These are phyloP conservation scores for Pentamera pediparva DNA, from an alignment of 53 echinoderm and acorn worm genomes.

Conservation along the genomic window DNA sequence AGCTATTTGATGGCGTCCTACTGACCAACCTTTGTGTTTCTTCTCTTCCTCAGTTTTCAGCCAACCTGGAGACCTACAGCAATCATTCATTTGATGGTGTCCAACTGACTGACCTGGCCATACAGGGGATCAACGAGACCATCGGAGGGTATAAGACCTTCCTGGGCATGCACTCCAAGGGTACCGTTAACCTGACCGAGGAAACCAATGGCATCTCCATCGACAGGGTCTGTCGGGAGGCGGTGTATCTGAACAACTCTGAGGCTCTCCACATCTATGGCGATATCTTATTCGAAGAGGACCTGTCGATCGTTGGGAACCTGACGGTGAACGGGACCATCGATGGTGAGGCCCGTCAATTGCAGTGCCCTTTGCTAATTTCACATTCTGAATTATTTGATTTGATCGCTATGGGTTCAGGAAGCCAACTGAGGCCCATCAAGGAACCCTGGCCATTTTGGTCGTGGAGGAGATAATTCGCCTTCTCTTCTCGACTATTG, in stretches of 20 bases:
- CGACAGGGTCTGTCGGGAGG: conserved; percentile 8
- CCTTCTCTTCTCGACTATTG: too few relatives aligned
- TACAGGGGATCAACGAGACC: conserved; percentile 34
- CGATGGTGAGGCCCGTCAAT: conserved; percentile 32
- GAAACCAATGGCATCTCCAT: conserved; percentile 9
- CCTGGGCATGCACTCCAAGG: conserved; percentile 11
- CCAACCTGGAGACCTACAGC: conserved; percentile 4
- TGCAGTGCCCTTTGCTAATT: too few relatives aligned
- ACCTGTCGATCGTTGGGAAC: neutral
- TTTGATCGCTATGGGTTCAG: too few relatives aligned
- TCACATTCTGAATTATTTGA: too few relatives aligned
- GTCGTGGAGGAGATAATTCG: too few relatives aligned
- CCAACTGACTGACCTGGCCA: conserved; percentile 40
- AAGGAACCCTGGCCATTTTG: too few relatives aligned
- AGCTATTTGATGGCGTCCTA: conserved; percentile 7
- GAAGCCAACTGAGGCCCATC: too few relatives aligned
- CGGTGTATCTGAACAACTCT: neutral
- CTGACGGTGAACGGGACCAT: conserved; percentile 18
- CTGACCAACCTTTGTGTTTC: conserved; percentile 46
- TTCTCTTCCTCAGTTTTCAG: neutral
- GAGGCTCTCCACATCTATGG: neutral
- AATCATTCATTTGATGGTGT: conserved; percentile 20
- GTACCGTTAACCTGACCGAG: conserved; percentile 26
- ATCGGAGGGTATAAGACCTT: conserved; percentile 49
- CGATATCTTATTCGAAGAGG: conserved; percentile 2